phyloP scores from a whole-genome alignment of 2,888 invertebrate species.

The Mesorhabditis belari region DNA sequence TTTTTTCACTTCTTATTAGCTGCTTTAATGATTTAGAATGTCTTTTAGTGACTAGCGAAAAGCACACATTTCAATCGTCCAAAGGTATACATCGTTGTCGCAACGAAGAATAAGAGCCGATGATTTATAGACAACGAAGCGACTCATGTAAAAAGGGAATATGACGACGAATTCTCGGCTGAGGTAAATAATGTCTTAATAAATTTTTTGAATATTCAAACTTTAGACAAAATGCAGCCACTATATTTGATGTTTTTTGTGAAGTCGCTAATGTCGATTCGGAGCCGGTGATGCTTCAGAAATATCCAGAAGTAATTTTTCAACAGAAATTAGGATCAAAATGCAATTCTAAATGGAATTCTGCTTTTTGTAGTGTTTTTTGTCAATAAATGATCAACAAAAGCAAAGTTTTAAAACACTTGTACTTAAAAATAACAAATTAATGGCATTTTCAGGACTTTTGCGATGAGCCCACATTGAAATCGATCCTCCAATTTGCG shows the following conservation, averaged over 20 bases:
- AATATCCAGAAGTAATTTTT: constrained; percentile 47
- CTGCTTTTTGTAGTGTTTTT: too few relatives aligned
- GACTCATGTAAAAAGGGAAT: not conserved
- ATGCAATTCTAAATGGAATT: too few relatives aligned
- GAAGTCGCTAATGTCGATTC: constrained; percentile 25
- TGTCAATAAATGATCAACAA: too few relatives aligned
- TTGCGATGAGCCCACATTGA: constrained; percentile 43
- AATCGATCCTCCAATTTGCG: constrained; percentile 48
- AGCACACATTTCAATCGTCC: too few relatives aligned
- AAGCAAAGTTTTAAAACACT: not conserved
- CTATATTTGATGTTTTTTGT: constrained; percentile 47
- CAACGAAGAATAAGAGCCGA: too few relatives aligned
- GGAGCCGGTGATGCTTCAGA: constrained; percentile 21
- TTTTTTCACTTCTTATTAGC: too few relatives aligned
- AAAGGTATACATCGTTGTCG: too few relatives aligned
- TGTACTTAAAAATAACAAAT: too few relatives aligned
- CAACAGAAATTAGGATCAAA: too few relatives aligned
- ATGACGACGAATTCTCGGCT: not conserved
- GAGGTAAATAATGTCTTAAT: not conserved
- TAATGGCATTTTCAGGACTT: constrained; percentile 35
- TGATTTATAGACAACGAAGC: not conserved
- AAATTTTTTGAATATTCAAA: not conserved
- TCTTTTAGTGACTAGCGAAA: too few relatives aligned
- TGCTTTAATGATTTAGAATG: too few relatives aligned
- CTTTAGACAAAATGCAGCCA: constrained; percentile 14